Base-by-base conservation (phyloP, 2,113 vertebrate species). In the Pseudopipra pipra region DNA sequence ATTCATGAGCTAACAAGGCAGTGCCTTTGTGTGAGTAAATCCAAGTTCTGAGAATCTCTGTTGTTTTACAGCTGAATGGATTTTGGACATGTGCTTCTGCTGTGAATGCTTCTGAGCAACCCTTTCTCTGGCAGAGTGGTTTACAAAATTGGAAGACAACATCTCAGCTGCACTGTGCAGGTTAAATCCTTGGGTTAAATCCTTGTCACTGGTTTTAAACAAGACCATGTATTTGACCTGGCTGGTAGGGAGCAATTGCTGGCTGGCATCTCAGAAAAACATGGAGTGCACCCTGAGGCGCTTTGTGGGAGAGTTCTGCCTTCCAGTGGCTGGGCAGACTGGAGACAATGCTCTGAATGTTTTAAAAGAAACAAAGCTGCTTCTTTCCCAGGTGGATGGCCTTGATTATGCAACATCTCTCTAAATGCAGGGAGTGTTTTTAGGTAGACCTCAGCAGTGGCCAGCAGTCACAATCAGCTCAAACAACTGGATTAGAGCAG, bases 201-300 rank as follows among this genome's bases (percentile, higher is more conserved):
- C 30, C 30, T 46, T 51, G 21, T 56, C 7, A 12, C 19, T 44
- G 47, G 33, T 44, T 79, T 87, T 66, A 56, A 75, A 66, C 11
- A 75, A 56, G 56, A 14, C 9, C 2, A 0, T 30, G 41, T 15
- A 74, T 25, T 27, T 56, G 35, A 30, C 66, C 67, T 61, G 67
- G 25, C 24, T 55, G 11, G 8, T 19, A 19, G 35, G 43, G 41
- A 87, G 22, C 1, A 4, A 21, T 5, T 51, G 15, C 62, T 84
- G 56, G 7, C 43, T 8, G 4, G 12, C 7, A 19, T 44, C 54
- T 68, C 58, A 73, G 63, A 43, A 80, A 24, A 65, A 33, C 8
- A 30, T 8, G 5, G 14, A 23, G 8, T 52, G 33, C 30, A 37
- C 5, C 27, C 17, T 2, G 1, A 2, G 5, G 8, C 17, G 2